These are phyloP conservation scores for Papilio demoleus DNA, from an alignment of 2,888 invertebrate genomes.

Conservation along the genomic window DNA sequence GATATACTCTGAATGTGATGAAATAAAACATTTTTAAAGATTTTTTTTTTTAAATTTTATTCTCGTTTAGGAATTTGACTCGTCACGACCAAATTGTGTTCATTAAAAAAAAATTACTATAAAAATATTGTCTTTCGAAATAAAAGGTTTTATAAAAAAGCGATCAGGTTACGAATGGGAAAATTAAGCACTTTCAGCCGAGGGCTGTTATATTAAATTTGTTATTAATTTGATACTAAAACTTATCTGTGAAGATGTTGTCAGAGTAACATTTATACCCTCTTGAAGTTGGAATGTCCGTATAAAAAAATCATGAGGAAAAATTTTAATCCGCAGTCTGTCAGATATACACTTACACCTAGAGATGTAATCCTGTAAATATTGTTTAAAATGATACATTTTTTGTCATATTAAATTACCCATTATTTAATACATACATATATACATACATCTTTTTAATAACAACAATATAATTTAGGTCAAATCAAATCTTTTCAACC, in stretches of 20 bases:
- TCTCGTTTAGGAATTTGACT: conserved; percentile 58
- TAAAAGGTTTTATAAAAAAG: conserved; percentile 46
- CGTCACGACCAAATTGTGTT: conserved; percentile 59
- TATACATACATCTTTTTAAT: conserved; percentile 1
- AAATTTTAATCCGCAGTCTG: neutral
- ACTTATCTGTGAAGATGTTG: neutral
- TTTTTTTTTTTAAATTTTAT: conserved; percentile 66
- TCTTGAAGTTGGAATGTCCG: neutral
- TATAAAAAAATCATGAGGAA: conserved; percentile 1
- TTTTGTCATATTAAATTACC: conserved; percentile 8
- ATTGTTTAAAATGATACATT: neutral
- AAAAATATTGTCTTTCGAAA: conserved; percentile 77
- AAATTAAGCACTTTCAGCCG: conserved; percentile 38
- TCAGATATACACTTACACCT: conserved; percentile 11
- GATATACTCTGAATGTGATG: conserved; percentile 36
- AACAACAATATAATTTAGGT: neutral
- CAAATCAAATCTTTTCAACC: neutral
- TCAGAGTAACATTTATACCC: neutral
- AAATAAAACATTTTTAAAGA: conserved; percentile 56
- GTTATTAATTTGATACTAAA: conserved; percentile 15
- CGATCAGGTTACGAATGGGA: conserved; percentile 41
- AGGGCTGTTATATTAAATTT: conserved; percentile 42
- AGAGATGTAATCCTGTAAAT: conserved; percentile 5
- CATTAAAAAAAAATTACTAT: conserved; percentile 71
- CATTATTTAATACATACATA: conserved; percentile 10